Conservation (phyloP, 2,797 vertebrate genomes). For the Nyctalus aviator region DNA sequence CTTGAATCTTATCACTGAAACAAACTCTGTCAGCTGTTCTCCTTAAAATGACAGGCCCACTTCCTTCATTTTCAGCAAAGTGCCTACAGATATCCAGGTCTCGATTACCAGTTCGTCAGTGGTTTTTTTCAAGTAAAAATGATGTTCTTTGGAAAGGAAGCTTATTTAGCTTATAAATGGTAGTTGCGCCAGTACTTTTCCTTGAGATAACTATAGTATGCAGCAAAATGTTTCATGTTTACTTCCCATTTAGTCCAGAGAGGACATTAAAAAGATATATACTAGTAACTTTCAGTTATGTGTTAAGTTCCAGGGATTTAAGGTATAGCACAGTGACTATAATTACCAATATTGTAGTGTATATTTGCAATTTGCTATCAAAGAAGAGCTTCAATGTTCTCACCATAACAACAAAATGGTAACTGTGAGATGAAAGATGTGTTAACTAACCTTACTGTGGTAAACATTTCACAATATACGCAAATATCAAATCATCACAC, state of each 20-base stretch:
- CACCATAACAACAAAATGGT: not conserved
- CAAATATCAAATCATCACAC: not conserved
- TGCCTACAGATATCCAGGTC: not conserved
- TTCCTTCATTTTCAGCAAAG: slow-evolving; percentile 53
- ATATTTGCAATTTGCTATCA: not conserved
- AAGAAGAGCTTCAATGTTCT: not conserved
- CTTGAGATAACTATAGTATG: not conserved
- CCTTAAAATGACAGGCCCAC: not conserved
- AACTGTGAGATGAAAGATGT: not conserved
- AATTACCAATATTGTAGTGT: not conserved
- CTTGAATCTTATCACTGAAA: slow-evolving; percentile 21
- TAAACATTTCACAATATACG: not conserved
- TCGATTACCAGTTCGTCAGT: not conserved
- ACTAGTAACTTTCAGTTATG: not conserved
- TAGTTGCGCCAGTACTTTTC: not conserved
- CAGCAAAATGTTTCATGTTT: not conserved
- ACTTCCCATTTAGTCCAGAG: not conserved
- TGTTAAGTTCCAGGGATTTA: not conserved
- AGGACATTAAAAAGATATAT: not conserved
- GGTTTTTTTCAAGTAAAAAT: not conserved
- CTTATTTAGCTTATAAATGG: not conserved
- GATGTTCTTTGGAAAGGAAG: not conserved
- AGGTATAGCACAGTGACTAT: not conserved
- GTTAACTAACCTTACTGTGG: not conserved
- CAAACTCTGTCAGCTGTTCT: not conserved